These are phyloP conservation scores for Coccyzus lansbergi DNA, from an alignment of 2,797 vertebrate species.

Conservation along the genomic window DNA sequence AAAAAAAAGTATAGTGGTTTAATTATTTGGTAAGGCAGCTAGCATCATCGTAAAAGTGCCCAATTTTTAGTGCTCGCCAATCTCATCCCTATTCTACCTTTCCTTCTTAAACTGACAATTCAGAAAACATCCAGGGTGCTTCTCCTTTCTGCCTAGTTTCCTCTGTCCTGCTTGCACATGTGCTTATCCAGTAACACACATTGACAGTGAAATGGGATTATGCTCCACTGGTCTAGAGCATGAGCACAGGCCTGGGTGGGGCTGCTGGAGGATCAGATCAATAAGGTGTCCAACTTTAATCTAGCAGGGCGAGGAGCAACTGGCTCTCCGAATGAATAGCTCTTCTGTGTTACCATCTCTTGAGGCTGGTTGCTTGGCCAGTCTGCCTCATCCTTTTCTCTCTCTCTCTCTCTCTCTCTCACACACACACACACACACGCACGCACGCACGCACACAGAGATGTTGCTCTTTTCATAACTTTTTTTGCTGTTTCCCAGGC, in stretches of 20 bases:
- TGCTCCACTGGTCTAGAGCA: not conserved
- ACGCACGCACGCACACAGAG: too few species aligned
- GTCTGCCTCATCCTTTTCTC: not conserved
- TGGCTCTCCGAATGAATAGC: constrained; percentile 51
- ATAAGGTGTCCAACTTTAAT: constrained; percentile 63
- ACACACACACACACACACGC: too few species aligned
- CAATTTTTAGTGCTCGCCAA: not conserved
- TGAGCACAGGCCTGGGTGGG: constrained; percentile 51
- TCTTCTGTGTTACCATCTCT: constrained; percentile 58
- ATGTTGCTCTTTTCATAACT: not conserved
- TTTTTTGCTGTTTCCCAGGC: not conserved
- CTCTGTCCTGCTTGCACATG: not conserved
- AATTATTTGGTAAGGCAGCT: not conserved
- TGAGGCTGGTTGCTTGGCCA: constrained; percentile 18
- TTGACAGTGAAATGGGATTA: constrained; percentile 5
- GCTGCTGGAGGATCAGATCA: constrained; percentile 44
- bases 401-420: not conserved
- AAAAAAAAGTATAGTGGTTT: not conserved
- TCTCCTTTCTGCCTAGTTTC: not conserved
- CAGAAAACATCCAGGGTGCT: not conserved
- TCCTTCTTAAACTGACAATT: not conserved
- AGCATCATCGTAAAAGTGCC: not conserved
- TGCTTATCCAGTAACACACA: constrained; percentile 26
- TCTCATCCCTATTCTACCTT: not conserved
- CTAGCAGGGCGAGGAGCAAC: constrained; percentile 47